Evolutionary conservation across 1,140 invertebrate species (phyloP).

Genomic region (Hirudo medicinalis): DNA sequence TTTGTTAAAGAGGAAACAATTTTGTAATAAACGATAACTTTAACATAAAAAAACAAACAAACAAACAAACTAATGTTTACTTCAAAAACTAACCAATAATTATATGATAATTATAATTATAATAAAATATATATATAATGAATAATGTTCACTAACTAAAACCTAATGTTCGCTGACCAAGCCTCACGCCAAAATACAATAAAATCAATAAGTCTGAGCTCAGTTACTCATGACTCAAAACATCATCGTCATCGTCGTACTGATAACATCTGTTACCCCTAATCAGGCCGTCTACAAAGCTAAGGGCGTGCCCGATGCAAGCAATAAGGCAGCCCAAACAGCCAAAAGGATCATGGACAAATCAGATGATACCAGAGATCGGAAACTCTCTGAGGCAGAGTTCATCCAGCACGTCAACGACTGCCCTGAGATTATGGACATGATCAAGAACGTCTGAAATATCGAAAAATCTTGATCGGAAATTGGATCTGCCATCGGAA

Average conservation of each 20-base stretch:
- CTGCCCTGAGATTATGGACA: background rate
- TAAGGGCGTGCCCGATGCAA: background rate
- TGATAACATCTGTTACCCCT: background rate
- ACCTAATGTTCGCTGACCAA: background rate
- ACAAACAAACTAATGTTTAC: background rate
- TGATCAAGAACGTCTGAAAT: background rate
- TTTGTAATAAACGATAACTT: background rate
- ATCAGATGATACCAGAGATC: conserved; percentile 4
- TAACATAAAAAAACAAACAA: no score
- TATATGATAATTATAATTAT: no score
- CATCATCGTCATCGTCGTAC: background rate
- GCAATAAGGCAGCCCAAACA: background rate
- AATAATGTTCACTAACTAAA: no score
- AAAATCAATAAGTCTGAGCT: background rate
- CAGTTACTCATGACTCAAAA: background rate
- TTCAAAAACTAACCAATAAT: no score
- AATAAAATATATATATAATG: no score
- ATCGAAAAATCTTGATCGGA: no score
- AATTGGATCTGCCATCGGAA: no score
- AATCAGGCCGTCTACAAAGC: conserved; percentile 12
- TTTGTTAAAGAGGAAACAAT: background rate
- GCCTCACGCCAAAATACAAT: no score
- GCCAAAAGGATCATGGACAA: conserved; percentile 10
- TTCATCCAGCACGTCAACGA: background rate
- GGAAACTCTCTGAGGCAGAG: conserved; percentile 6